phyloP scores from a whole-genome alignment of 2,888 invertebrate species.

The Flexamia atlantica region DNA sequence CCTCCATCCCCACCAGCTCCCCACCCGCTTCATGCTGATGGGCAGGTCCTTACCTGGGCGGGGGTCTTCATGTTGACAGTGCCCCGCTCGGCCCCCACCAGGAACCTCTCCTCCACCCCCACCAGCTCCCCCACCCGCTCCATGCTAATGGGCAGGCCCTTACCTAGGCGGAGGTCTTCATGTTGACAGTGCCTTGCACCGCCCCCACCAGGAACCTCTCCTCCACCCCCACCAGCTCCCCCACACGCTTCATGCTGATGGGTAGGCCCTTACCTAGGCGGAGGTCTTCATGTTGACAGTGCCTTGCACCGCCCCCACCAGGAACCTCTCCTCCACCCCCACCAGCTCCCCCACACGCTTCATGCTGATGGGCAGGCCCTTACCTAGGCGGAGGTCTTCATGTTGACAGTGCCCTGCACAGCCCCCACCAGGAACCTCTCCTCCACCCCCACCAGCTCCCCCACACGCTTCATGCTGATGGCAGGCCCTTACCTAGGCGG shows the following conservation, averaged over 20 bases:
- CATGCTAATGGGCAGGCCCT: slow-evolving; percentile 86
- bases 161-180: slow-evolving; percentile 84
- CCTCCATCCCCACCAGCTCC: slow-evolving; percentile 93
- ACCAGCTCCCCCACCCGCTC: slow-evolving; percentile 92
- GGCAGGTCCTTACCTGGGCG: slow-evolving; percentile 75
- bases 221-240: slow-evolving; percentile 91
- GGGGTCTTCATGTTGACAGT: slow-evolving; percentile 79
- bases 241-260: slow-evolving; percentile 90
- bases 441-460: slow-evolving; percentile 91
- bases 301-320: slow-evolving; percentile 87
- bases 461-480: slow-evolving; percentile 90
- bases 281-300: slow-evolving; percentile 79
- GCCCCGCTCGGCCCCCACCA: slow-evolving; percentile 87
- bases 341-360: slow-evolving; percentile 92
- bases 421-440: slow-evolving; percentile 91
- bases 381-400: slow-evolving; percentile 84
- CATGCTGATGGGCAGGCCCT: slow-evolving; percentile 86
- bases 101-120: slow-evolving; percentile 91
- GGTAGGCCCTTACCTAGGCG: slow-evolving; percentile 89
- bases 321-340: slow-evolving; percentile 91
- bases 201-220: slow-evolving; percentile 91
- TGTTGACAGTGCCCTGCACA: slow-evolving; percentile 82
- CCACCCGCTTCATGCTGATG: slow-evolving; percentile 90
- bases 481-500: slow-evolving; percentile 83
- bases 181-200: slow-evolving; percentile 82